Evolutionary conservation across 2,888 invertebrate genomes (phyloP).

Genomic region (Mamestra brassicae): DNA sequence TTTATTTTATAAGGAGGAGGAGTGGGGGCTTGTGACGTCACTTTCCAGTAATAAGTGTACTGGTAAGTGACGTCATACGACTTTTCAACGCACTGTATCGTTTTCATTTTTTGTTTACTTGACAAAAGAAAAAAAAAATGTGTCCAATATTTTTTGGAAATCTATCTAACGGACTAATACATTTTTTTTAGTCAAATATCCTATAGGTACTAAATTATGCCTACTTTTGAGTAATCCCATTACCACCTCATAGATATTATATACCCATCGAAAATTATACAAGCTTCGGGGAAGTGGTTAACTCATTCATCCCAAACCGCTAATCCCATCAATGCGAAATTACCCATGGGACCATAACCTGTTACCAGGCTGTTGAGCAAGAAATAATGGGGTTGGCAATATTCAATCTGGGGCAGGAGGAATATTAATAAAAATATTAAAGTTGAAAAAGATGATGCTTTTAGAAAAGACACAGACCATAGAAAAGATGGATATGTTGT

Average conservation of each 20-base stretch:
- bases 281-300: conserved; percentile 35
- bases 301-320: conserved; percentile 57
- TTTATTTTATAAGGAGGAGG: too few relatives aligned
- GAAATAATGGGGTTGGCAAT: conserved; percentile 45
- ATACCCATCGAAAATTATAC: conserved; percentile 36
- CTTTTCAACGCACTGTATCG: too few relatives aligned
- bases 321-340: conserved; percentile 63
- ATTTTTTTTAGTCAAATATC: too few relatives aligned
- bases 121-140: too few relatives aligned
- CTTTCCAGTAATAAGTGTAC: too few relatives aligned
- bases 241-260: conserved; percentile 33
- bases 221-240: not conserved
- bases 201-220: not conserved
- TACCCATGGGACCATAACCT: conserved; percentile 57
- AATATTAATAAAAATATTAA: conserved; percentile 24
- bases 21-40: too few relatives aligned
- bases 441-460: not conserved
- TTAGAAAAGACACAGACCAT: not conserved
- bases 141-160: too few relatives aligned
- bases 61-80: too few relatives aligned
- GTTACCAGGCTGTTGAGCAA: conserved; percentile 49
- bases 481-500: not conserved
- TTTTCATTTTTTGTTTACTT: too few relatives aligned
- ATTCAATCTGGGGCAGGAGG: conserved; percentile 36
- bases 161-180: too few relatives aligned